These are phyloP conservation scores for Oryzias sinensis DNA, from an alignment of 2,797 vertebrate species.

Conservation along the genomic window DNA sequence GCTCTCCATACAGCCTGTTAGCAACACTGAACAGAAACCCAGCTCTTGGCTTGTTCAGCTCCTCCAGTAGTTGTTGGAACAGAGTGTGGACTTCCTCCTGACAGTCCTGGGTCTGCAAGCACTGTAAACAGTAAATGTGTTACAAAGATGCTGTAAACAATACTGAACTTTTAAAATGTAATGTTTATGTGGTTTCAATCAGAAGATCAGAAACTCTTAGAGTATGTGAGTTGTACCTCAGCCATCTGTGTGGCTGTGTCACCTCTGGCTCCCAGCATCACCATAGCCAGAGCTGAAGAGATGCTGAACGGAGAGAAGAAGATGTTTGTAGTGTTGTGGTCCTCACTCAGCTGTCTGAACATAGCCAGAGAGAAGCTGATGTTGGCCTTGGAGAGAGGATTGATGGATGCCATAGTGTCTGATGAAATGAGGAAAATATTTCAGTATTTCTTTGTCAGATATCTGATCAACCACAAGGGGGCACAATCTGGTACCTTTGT, in stretches of 20 bases:
- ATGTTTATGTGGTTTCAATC: too few relatives aligned
- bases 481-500: too few relatives aligned
- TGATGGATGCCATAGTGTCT: constrained; percentile 18
- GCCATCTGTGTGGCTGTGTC: constrained; percentile 82
- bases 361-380: constrained; percentile 75
- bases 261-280: constrained; percentile 81
- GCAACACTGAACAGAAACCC: too few relatives aligned
- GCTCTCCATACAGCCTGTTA: too few relatives aligned
- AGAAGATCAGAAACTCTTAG: not conserved
- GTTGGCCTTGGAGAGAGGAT: constrained; percentile 63
- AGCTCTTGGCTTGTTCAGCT: too few relatives aligned
- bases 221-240: constrained; percentile 65
- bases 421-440: not conserved
- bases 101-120: constrained; percentile 55
- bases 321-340: constrained; percentile 68
- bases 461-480: too few relatives aligned
- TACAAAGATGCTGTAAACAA: not conserved
- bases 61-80: constrained; percentile 55
- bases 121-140: constrained; percentile 46
- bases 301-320: constrained; percentile 84
- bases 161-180: not conserved
- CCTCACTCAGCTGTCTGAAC: constrained; percentile 72
- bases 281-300: constrained; percentile 85
- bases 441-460: not conserved
- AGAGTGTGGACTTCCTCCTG: constrained; percentile 54